These are phyloP conservation scores for Blera fallax DNA, from an alignment of 2,888 invertebrate genomes.

Conservation along the genomic window DNA sequence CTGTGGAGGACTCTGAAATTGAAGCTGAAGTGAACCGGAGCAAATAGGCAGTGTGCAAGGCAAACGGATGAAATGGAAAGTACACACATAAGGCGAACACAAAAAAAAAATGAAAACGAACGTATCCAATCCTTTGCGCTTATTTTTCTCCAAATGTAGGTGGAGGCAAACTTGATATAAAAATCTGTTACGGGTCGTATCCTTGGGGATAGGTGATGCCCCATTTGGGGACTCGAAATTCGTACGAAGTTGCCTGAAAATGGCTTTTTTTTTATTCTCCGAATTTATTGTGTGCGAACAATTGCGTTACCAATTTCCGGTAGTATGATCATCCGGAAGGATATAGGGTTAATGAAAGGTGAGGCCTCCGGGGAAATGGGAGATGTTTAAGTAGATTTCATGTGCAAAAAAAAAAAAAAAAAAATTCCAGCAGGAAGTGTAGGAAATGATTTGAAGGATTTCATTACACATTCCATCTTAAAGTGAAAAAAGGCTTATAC, in stretches of 20 bases:
- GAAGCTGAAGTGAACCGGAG: slow-evolving; percentile 54
- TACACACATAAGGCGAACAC: slow-evolving; percentile 19
- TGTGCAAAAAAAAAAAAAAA: not conserved
- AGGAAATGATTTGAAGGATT: slow-evolving; percentile 59
- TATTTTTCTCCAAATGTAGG: slow-evolving; percentile 29
- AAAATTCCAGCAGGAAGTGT: slow-evolving; percentile 34
- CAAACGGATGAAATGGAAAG: slow-evolving; percentile 63
- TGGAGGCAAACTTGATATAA: slow-evolving; percentile 34
- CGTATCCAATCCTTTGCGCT: slow-evolving; percentile 51
- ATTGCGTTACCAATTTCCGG: slow-evolving; percentile 71
- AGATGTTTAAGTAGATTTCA: slow-evolving; percentile 52
- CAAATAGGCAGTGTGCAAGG: slow-evolving; percentile 50
- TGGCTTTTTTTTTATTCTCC: slow-evolving; percentile 18
- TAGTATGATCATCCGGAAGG: slow-evolving; percentile 67
- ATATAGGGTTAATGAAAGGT: slow-evolving; percentile 72
- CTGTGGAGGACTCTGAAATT: slow-evolving; percentile 11
- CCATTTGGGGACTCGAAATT: slow-evolving; percentile 49
- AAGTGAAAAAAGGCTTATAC: not conserved
- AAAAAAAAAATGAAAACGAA: slow-evolving; percentile 16
- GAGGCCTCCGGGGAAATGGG: slow-evolving; percentile 41
- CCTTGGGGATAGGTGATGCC: slow-evolving; percentile 51
- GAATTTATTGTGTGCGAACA: slow-evolving; percentile 70
- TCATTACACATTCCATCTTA: slow-evolving; percentile 36
- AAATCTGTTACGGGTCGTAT: slow-evolving; percentile 67
- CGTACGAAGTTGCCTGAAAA: slow-evolving; percentile 17